These are phyloP conservation scores for Paguma larvata DNA, from an alignment of 2,797 vertebrate genomes.

Conservation along the genomic window DNA sequence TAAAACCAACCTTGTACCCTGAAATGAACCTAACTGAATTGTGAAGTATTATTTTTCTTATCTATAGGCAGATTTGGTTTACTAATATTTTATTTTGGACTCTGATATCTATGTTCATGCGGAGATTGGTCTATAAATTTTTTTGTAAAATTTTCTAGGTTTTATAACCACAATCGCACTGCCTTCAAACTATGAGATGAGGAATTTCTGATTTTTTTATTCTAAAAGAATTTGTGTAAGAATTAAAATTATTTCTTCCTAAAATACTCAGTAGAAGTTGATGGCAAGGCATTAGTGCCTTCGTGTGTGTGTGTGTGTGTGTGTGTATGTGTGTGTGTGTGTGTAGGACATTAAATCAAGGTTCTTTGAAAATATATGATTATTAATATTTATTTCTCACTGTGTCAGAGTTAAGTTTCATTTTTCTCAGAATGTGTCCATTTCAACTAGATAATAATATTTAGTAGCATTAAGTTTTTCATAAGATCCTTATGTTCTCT, in stretches of 20 bases:
- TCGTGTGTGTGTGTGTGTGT: background rate
- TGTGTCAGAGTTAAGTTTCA: background rate
- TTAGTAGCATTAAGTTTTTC: background rate
- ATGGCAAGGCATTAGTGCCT: background rate
- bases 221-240: background rate
- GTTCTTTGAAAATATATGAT: background rate
- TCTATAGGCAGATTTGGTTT: background rate
- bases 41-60: background rate
- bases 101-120: background rate
- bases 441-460: constrained; percentile 11
- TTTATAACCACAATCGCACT: background rate
- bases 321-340: background rate
- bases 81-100: background rate
- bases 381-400: background rate
- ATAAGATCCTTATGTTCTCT: background rate
- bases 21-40: background rate
- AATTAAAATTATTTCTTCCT: background rate
- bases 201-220: background rate
- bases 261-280: constrained; percentile 12
- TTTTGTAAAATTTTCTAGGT: background rate
- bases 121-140: background rate
- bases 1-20: background rate
- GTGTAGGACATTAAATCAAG: background rate
- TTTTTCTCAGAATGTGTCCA: background rate
- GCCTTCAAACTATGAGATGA: background rate